Evolutionary conservation across 2,113 vertebrate species (phyloP).

Genomic region (Callaeas wilsoni): DNA sequence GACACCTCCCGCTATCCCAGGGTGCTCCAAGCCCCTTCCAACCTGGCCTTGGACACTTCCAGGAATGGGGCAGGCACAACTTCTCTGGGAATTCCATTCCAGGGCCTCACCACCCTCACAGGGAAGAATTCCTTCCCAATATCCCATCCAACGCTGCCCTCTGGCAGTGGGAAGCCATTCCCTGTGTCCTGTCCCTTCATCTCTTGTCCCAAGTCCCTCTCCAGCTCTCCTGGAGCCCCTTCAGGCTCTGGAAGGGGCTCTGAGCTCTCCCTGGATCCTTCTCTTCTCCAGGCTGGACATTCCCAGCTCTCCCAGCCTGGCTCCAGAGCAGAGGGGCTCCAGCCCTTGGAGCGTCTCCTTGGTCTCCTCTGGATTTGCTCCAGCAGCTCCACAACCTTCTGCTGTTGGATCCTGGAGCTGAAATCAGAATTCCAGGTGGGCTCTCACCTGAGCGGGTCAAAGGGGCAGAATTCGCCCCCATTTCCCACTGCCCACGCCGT

Average conservation of each 20-base stretch:
- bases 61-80: neutral
- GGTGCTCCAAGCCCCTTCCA: rapidly evolving
- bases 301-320: neutral
- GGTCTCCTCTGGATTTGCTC: neutral
- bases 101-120: rapidly evolving
- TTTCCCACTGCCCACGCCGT: neutral
- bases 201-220: neutral
- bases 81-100: neutral
- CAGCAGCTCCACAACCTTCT: neutral
- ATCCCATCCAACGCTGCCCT: neutral
- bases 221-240: neutral
- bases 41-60: neutral
- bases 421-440: neutral
- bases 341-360: neutral
- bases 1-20: rapidly evolving
- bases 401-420: neutral
- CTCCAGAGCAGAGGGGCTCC: neutral
- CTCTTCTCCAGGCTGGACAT: neutral
- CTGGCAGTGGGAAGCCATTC: neutral
- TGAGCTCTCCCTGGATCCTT: rapidly evolving
- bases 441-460: rapidly evolving
- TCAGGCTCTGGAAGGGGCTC: rapidly evolving
- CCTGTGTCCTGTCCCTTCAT: neutral
- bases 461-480: neutral
- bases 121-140: neutral